These are phyloP conservation scores for Astur gentilis DNA, from an alignment of 2,113 vertebrate genomes.

Conservation along the genomic window DNA sequence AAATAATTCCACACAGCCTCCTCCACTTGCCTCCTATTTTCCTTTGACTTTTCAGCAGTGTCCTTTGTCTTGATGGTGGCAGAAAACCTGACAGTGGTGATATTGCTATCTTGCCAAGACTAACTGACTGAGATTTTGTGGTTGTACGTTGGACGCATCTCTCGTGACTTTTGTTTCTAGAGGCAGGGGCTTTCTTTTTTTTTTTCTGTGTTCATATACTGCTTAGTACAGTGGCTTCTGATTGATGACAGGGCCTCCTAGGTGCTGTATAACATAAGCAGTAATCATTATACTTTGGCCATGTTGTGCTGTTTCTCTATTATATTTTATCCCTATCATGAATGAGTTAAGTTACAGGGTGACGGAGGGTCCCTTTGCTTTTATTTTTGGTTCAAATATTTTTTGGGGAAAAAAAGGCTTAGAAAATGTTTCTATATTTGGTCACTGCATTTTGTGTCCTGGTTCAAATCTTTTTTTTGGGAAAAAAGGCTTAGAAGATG, in stretches of 20 bases:
- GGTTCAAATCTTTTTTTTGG: neutral
- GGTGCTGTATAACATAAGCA: neutral
- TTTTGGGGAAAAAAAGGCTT: fast-evolving
- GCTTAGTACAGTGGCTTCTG: neutral
- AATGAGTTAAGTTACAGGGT: neutral
- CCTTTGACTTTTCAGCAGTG: neutral
- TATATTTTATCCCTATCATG: neutral
- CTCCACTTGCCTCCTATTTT: neutral
- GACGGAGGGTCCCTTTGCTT: neutral
- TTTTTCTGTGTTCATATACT: neutral
- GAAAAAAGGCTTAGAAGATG: neutral
- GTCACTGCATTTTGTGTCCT: neutral
- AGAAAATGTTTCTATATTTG: neutral
- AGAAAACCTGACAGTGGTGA: neutral
- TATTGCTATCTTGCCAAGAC: neutral
- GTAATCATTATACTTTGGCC: neutral
- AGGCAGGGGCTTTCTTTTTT: neutral
- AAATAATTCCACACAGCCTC: neutral
- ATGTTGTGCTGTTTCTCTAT: neutral
- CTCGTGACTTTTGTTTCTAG: neutral
- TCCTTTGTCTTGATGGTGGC: neutral
- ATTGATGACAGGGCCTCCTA: neutral
- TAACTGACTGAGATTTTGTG: neutral
- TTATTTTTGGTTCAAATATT: neutral
- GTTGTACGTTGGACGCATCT: neutral